A percentile compares a stretch with the other conserved stretches of the same genome.
Evolutionary conservation across 2,888 invertebrate genomes (phyloP).

Genomic region (Perdita meconis): DNA sequence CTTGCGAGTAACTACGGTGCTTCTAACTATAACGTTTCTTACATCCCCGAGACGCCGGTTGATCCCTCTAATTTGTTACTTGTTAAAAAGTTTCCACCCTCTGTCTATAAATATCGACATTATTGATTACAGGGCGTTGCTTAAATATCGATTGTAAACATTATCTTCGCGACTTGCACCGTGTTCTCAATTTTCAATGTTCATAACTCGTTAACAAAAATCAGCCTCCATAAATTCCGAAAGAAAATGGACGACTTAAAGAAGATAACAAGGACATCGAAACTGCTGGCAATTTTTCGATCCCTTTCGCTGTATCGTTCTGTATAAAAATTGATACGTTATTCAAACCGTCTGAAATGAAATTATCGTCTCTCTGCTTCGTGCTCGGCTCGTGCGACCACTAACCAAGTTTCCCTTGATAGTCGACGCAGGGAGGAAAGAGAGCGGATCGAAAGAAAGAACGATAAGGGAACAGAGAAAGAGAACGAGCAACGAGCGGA

Average conservation of each 20-base stretch:
- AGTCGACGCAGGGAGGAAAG: neutral
- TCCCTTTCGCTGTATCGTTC: neutral
- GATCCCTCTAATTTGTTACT: neutral
- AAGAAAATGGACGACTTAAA: no score
- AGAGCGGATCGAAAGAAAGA: neutral
- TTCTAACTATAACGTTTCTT: neutral
- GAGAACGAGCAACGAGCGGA: conserved; percentile 18
- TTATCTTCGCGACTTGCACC: neutral
- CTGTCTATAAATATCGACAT: neutral
- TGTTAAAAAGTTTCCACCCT: conserved; percentile 9
- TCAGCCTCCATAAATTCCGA: no score
- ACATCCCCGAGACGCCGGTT: conserved; percentile 12
- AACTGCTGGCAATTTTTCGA: neutral
- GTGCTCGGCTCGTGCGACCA: neutral
- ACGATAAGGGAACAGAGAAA: neutral
- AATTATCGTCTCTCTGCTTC: conserved; percentile 21
- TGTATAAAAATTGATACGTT: neutral
- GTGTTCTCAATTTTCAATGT: no score
- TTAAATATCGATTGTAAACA: neutral
- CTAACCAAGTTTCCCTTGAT: conserved; percentile 17
- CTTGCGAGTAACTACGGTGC: neutral
- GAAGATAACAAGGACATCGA: no score
- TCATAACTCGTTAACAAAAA: no score
- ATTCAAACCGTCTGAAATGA: neutral
- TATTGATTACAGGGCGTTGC: neutral